Conservation (phyloP, 2,113 vertebrate species). For the Rhea pennata region DNA sequence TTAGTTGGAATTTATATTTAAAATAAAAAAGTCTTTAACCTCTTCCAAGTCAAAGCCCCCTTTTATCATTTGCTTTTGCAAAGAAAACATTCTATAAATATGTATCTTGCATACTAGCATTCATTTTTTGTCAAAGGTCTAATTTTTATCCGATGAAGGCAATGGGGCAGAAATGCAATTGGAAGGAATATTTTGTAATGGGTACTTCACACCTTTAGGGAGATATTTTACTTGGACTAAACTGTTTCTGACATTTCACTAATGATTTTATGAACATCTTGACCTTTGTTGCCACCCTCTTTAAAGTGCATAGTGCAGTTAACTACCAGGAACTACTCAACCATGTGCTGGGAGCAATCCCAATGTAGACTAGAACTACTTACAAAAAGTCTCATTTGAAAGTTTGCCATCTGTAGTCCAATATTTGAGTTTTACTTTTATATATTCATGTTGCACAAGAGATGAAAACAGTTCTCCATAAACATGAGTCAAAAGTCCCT, state of each 20-base stretch:
- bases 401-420: neutral
- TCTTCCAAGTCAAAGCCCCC: neutral
- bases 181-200: slow-evolving; percentile 45
- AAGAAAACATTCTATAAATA: neutral
- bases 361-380: neutral
- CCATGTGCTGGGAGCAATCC: neutral
- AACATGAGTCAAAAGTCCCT: neutral
- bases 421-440: neutral
- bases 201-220: slow-evolving; percentile 32
- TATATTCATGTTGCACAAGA: neutral
- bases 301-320: slow-evolving; percentile 11
- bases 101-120: neutral
- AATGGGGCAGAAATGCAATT: neutral
- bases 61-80: neutral
- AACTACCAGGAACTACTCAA: slow-evolving; percentile 34
- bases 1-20: neutral
- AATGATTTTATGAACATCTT: slow-evolving; percentile 67
- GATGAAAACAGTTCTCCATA: neutral
- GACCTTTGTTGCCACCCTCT: slow-evolving; percentile 56
- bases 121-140: neutral
- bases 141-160: slow-evolving; percentile 5
- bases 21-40: neutral
- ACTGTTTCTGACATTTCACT: slow-evolving; percentile 69
- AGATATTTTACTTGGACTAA: slow-evolving; percentile 40
- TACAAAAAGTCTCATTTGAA: neutral